Conservation (phyloP, 2,888 invertebrate genomes). For the Auanema freiburgensis region DNA sequence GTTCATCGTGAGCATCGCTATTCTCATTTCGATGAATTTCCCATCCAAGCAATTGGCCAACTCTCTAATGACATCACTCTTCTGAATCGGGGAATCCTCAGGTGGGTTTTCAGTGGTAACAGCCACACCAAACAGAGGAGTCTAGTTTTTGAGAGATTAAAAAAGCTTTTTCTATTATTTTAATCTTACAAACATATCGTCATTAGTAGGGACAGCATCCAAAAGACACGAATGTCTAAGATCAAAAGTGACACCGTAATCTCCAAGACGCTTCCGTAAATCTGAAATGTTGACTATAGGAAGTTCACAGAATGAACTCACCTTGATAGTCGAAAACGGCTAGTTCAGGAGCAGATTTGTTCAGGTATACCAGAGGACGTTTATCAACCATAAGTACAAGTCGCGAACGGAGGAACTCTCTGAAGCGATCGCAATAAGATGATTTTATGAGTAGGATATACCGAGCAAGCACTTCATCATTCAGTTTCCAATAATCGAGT, state of each 20-base stretch:
- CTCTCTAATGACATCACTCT: conserved; percentile 33
- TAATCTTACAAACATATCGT: background rate
- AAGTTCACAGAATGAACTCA: background rate
- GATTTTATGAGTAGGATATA: background rate
- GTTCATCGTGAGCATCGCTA: conserved; percentile 56
- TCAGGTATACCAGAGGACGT: conserved; percentile 38
- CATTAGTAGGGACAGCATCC: conserved; percentile 33
- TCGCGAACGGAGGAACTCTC: conserved; percentile 40
- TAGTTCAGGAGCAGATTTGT: conserved; percentile 5
- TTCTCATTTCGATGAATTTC: conserved; percentile 35
- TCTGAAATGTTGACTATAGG: conserved; percentile 24
- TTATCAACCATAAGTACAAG: conserved; percentile 47
- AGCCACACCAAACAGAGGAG: conserved; percentile 42
- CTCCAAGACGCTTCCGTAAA: conserved; percentile 38
- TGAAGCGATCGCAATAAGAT: conserved; percentile 13
- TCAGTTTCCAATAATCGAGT: conserved; percentile 46
- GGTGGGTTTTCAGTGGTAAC: conserved; percentile 36
- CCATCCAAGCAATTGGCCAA: conserved; percentile 41
- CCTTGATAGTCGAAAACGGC: background rate
- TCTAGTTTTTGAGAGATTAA: no score
- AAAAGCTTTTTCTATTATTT: background rate
- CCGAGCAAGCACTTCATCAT: conserved; percentile 32
- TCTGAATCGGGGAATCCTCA: conserved; percentile 37
- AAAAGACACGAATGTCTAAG: conserved; percentile 48
- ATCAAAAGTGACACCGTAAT: conserved; percentile 51